Percentiles rank a stretch among this genome's conserved stretches.
Conservation (phyloP, 2,113 vertebrate genomes). For the Lepus europaeus region DNA sequence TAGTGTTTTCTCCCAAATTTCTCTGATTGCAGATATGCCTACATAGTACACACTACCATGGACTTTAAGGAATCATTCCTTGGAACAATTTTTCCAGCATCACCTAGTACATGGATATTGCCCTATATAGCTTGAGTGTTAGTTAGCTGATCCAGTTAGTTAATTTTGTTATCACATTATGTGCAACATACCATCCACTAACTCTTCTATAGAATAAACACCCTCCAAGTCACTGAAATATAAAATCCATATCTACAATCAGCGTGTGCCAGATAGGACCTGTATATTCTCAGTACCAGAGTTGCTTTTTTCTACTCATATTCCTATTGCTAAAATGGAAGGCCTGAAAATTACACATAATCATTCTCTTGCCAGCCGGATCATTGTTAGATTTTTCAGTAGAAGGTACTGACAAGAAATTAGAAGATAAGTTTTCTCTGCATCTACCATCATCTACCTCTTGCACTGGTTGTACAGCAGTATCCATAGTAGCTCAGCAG, state of each 20-base stretch:
- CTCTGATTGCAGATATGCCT: background rate
- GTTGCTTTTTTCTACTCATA: background rate
- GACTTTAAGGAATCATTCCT: background rate
- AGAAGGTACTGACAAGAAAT: background rate
- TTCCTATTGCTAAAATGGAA: background rate
- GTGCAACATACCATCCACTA: background rate
- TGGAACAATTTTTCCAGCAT: background rate
- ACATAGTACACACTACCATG: background rate
- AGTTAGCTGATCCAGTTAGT: background rate
- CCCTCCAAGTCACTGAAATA: background rate
- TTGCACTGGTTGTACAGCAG: no score
- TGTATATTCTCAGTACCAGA: background rate
- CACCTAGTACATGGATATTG: background rate
- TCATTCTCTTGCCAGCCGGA: no score
- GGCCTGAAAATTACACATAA: background rate
- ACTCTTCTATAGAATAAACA: background rate
- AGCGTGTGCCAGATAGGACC: fast-evolving
- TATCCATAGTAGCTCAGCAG: background rate
- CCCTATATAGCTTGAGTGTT: background rate
- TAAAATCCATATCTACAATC: no score
- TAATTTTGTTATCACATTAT: background rate
- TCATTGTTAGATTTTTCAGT: background rate
- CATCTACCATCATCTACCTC: background rate
- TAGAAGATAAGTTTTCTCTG: background rate
- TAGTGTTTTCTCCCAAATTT: no score